Evolutionary conservation across 2,797 vertebrate genomes (phyloP).

Genomic region (Salmo trutta): DNA sequence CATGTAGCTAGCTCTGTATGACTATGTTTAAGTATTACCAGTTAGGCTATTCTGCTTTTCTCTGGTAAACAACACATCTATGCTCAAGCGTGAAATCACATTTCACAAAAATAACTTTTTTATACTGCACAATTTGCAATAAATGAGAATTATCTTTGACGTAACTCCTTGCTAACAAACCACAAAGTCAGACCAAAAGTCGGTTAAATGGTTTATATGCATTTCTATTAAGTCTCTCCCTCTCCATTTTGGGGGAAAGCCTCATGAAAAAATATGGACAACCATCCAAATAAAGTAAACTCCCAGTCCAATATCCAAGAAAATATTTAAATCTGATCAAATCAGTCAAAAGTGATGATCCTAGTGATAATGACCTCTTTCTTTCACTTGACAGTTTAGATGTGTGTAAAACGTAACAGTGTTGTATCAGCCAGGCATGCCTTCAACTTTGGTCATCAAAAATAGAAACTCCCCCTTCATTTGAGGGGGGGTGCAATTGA

Average conservation of each 20-base stretch:
- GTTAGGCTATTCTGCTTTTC: background rate
- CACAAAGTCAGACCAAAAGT: conserved; percentile 45
- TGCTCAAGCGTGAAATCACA: background rate
- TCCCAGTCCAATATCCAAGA: no score
- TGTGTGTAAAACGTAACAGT: no score
- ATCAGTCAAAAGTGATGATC: no score
- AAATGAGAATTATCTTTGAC: conserved; percentile 1
- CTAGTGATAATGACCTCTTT: no score
- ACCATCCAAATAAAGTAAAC: conserved; percentile 56
- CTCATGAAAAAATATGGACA: conserved; percentile 68
- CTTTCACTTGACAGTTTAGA: no score
- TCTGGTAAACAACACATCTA: background rate
- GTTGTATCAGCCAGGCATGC: no score
- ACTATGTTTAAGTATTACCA: background rate
- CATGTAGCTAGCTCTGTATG: background rate
- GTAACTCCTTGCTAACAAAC: background rate
- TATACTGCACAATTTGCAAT: conserved; percentile 24
- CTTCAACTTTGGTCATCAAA: no score
- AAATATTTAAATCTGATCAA: no score
- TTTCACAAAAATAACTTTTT: background rate
- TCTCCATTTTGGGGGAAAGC: conserved; percentile 50
- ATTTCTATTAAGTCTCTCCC: conserved; percentile 54
- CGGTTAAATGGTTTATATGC: conserved; percentile 67
- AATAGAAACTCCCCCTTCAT: conserved; percentile 46
- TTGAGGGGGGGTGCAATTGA: conserved; percentile 8